Percentiles rank a stretch among this genome's conserved stretches.
Evolutionary conservation across 2,797 vertebrate species (phyloP).

Genomic region (Spondyliosoma cantharus): DNA sequence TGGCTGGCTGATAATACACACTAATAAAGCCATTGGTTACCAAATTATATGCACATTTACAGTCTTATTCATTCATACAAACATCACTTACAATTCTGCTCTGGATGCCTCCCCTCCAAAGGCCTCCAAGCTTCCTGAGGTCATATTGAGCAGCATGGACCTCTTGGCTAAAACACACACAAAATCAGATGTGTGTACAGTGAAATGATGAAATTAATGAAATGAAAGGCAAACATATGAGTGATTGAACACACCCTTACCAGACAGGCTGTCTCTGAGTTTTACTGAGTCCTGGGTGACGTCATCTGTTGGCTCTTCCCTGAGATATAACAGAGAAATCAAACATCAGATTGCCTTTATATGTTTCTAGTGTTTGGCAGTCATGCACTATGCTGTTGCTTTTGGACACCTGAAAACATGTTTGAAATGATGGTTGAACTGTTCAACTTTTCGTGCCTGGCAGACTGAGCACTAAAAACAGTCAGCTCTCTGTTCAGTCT

Average conservation of each 20-base stretch:
- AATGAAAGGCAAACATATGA: conserved; percentile 3
- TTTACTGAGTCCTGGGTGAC: conserved; percentile 76
- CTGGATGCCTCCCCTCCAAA: conserved; percentile 88
- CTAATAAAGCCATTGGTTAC: conserved; percentile 5
- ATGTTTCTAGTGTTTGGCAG: neutral
- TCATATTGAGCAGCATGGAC: conserved; percentile 81
- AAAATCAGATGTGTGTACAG: neutral
- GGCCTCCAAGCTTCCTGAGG: conserved; percentile 88
- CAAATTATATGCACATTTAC: neutral
- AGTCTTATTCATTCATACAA: neutral
- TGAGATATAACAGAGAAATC: conserved; percentile 49
- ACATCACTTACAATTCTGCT: conserved; percentile 87
- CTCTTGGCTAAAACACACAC: conserved; percentile 78
- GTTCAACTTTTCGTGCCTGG: conserved; percentile 12
- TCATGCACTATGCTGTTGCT: neutral
- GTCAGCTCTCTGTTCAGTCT: conserved; percentile 9
- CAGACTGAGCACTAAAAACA: neutral
- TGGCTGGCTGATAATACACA: neutral
- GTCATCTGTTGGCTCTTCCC: conserved; percentile 72
- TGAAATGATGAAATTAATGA: neutral
- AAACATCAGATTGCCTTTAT: neutral
- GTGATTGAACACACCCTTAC: conserved; percentile 65
- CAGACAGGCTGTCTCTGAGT: conserved; percentile 76
- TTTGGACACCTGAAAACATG: conserved; percentile 2
- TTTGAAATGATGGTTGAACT: neutral